Percentiles rank a stretch among this genome's conserved stretches.
phyloP scores from a whole-genome alignment of 2,113 vertebrate species.

The Sprattus sprattus region DNA sequence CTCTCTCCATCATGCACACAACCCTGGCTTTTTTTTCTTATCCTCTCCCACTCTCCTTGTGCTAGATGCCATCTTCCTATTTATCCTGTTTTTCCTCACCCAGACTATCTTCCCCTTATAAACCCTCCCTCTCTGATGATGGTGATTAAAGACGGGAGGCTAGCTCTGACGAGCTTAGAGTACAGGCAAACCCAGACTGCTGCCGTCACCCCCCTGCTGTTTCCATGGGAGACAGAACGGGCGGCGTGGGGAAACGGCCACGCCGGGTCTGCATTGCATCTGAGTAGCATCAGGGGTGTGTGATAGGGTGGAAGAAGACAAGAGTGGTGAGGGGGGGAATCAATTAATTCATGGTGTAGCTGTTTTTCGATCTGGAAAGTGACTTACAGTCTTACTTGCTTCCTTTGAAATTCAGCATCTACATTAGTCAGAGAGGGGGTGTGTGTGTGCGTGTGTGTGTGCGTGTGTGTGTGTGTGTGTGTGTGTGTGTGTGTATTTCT shows the following conservation, averaged over 20 bases:
- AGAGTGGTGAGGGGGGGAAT: neutral
- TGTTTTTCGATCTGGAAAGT: neutral
- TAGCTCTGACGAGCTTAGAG: neutral
- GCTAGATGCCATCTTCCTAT: neutral
- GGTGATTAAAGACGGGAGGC: neutral
- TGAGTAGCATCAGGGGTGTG: neutral
- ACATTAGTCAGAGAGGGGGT: neutral
- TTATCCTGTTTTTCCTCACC: neutral
- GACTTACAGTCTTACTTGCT: neutral
- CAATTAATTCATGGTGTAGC: neutral
- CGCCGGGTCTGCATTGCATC: too few relatives aligned
- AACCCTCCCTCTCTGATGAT: neutral
- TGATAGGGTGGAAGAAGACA: too few relatives aligned
- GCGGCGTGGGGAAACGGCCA: too few relatives aligned
- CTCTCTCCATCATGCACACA: neutral
- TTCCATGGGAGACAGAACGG: neutral
- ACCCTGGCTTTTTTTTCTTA: neutral
- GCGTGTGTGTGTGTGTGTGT: neutral
- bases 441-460: neutral
- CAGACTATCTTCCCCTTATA: neutral
- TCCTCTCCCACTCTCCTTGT: neutral
- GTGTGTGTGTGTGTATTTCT: neutral
- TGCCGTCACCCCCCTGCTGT: neutral
- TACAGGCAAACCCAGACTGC: neutral
- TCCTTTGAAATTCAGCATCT: neutral